Evolutionary conservation across 53 echinoderm and acorn worm genomes (phyloP), one percentile per base, ranked within the genome.

Genomic region (Henricia sp.): DNA sequence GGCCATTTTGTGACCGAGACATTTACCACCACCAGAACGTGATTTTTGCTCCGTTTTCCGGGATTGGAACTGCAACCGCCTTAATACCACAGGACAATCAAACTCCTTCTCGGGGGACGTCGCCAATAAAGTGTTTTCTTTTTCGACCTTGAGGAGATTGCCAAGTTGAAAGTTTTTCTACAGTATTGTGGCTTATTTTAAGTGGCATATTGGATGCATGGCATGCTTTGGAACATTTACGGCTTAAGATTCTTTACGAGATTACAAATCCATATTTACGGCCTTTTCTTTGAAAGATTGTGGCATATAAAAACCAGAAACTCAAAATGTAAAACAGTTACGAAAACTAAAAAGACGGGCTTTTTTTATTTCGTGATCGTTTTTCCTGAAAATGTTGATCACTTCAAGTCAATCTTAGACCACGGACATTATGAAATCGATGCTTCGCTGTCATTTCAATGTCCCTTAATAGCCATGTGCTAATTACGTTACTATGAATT

Each of bases 71-170:
- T 39, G 37, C 43, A 59, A 39, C 59, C 76, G 42, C 76, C 59
- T 55, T 76, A 76, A 57, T 76, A 76, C 76, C 76, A 24, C 76
- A 76, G 40, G 40, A 76, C 76, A 58, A 76, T 76, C 57, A 76
- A 76, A 76, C 43, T 1, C 0, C 21, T 52, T 23, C 73, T 52
- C 73, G 50, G 33, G 73, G 73, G 73, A 73, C n/a, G 34, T 30
- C 32, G 35, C 37, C 35, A 37, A 52, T 54, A 28, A 35, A 37
- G 72, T 52, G 72, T 30, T 35, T 72, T 73, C 55, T 54, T n/a
- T n/a, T n/a, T 27, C 39, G 76, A 76, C 76, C 76, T 76, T 76
- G 76, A 58, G 37, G 55, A 29, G 16, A 21, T 52, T 55, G 37
- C 35, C n/a, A n/a, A n/a, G 29, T 16, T 25, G 30, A 37, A 73